These are phyloP conservation scores for Drosophila diplacantha DNA, from an alignment of 2,888 invertebrate species.

Conservation along the genomic window DNA sequence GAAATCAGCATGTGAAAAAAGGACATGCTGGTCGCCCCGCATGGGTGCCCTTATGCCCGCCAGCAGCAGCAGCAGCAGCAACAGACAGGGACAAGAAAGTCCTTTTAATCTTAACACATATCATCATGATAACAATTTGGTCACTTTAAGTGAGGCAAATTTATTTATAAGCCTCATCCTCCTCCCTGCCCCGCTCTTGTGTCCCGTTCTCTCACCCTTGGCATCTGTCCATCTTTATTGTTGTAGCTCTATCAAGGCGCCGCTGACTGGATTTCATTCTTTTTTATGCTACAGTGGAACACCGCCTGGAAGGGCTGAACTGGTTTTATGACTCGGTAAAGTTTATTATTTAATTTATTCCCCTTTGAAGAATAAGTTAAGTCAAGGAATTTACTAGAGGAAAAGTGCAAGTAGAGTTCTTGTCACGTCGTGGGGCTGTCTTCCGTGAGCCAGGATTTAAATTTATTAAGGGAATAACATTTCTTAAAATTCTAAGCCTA, in stretches of 20 bases:
- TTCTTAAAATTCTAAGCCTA: not conserved
- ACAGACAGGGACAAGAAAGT: conserved; percentile 72
- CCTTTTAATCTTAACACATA: conserved; percentile 77
- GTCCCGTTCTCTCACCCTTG: not conserved
- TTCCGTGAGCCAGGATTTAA: too few species aligned
- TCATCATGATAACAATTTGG: conserved; percentile 77
- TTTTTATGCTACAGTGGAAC: conserved; percentile 17
- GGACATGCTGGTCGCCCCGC: conserved; percentile 56
- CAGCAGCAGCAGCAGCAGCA: conserved; percentile 12
- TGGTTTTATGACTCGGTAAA: too few species aligned
- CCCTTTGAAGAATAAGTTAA: not conserved
- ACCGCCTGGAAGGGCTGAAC: not conserved
- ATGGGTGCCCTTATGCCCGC: conserved; percentile 29
- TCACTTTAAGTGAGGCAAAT: conserved; percentile 78
- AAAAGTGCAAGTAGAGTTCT: too few species aligned
- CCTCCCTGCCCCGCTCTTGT: conserved; percentile 5
- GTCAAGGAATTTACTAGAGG: not conserved
- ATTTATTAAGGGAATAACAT: too few species aligned
- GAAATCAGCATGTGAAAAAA: conserved; percentile 72
- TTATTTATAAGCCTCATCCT: conserved; percentile 74
- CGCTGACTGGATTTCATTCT: conserved; percentile 9
- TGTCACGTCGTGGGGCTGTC: too few species aligned
- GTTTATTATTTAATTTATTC: not conserved
- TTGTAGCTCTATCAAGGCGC: conserved; percentile 39
- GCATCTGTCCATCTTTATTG: conserved; percentile 63